A percentile compares a stretch with the other conserved stretches of the same genome.
Evolutionary conservation across 2,888 invertebrate species (phyloP).

Genomic region (Sclerodermus sp.): DNA sequence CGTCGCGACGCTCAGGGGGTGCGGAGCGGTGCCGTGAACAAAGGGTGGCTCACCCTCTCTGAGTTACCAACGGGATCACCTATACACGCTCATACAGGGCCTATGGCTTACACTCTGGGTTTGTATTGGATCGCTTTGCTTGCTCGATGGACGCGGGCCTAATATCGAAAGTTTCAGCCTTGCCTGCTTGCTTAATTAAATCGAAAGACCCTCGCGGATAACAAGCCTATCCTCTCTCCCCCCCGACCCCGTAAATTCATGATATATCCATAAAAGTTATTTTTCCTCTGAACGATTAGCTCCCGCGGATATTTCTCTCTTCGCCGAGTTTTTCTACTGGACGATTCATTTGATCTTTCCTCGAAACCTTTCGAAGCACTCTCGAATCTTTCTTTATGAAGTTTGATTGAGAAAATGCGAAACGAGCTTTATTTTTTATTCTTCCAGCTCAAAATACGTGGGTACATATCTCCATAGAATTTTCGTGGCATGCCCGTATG

Average conservation of each 20-base stretch:
- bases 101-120: constrained; percentile 11
- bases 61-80: constrained; percentile 7
- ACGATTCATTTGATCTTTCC: no score
- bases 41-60: constrained; percentile 28
- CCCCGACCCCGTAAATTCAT: no score
- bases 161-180: constrained; percentile 37
- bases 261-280: no score
- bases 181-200: constrained; percentile 40
- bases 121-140: constrained; percentile 22
- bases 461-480: no score
- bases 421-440: no score
- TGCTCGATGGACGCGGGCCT: constrained; percentile 32
- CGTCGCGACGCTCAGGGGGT: constrained; percentile 62
- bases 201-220: constrained; percentile 26
- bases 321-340: no score
- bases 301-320: no score
- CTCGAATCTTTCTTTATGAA: no score
- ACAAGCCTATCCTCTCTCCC: not conserved
- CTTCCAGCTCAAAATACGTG: no score
- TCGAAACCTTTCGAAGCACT: not conserved
- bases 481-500: no score
- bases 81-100: not conserved
- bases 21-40: constrained; percentile 45
- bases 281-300: no score
- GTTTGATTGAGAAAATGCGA: no score